Evolutionary conservation across 2,888 invertebrate genomes (phyloP), one percentile per base, ranked within the genome.

Genomic region (Diadegma fenestrale): DNA sequence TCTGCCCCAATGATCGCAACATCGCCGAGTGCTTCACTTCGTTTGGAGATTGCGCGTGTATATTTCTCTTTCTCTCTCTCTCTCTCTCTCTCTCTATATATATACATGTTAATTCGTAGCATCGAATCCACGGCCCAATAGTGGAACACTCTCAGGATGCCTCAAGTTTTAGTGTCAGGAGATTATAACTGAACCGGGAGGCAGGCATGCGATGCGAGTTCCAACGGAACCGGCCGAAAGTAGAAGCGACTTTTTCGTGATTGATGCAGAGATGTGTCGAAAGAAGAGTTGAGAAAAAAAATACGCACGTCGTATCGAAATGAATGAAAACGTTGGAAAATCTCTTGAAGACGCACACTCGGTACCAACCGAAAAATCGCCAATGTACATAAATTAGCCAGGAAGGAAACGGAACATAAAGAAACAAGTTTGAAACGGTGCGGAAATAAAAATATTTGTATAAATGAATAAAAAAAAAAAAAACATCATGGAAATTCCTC

Each of bases 191-290:
- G 81, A 72, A 76, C 77, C 86, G 81, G 85, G 80, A 87, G 81
- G 84, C 84, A 82, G 85, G 76, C 75, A 85, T 82, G 79, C 82
- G 85, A 84, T 69, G 79, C 85, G 73, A 81, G 68, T 78, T 78
- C 80, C 69, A 73, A 79, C 81, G 64, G 64, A 82, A 37, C 58
- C n/a, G 12, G 77, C 61, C 48, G 17, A 72, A 76, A 63, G 63
- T 51, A 82, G 30, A 37, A 58, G 58, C 26, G 58, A 58, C 14
- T 26, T 8, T 72, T 54, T 72, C 19, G 19, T 37, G 54, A 72
- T 54, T 37, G 71, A 72, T 22, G 71, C 54, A 12, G 19, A 22
- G 66, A 66, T 10, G 19, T 14, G 66, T 33, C 63, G 63, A 37
- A 22, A 19, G 41, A n/a, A 58, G 26, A 26, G 12, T 58, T 26